Base-by-base conservation (phyloP, 2,797 vertebrate genomes). In the Buceros bicornis region DNA sequence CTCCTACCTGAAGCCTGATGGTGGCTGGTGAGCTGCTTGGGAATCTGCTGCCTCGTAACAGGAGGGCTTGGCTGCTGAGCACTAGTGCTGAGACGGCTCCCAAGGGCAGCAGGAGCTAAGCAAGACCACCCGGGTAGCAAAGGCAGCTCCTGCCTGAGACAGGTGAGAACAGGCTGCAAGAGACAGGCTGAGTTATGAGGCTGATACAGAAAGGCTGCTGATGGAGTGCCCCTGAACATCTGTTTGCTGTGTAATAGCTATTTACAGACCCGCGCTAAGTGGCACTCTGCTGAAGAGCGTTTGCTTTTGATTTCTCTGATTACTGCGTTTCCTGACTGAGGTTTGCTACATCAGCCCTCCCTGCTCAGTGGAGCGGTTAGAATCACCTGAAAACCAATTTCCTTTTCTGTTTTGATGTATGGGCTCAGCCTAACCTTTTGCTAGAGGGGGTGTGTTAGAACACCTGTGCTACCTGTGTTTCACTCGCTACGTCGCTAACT, bases 301-400 rank as follows among this genome's bases (percentile, higher is more conserved):
- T 93, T 95, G 83, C 66, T 8, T 47, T 90, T 93, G 78, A 82
- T 94, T 94, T 65, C 5, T 29, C 66, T 90, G 71, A 95, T 90
- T 93, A 37, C 61, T 71, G 35, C 13, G 5, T 64, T 87, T 94
- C 60, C 81, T 61, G 57, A 84, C 80, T 65, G 64, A 54, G 74
- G 86, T 82, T 92, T 92, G 83, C 83, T 85, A 77, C 35, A 78
- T 70, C 73, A 93, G 81, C 74, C 81, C 62, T 92, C 80, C 50
- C 77, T 69, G 5, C 56, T 60, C 51, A 33, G 58, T n/a, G 70
- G n/a, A 91, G 56, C 80, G 71, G 33, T 71, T 67, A 60, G 45
- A 95, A 89, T 54, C 67, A 87, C 78, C 90, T 93, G 91, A 89
- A 74, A 91, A 54, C 37, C 11, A 24, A 51, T 61, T 85, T 79